Percentiles rank a stretch among this genome's conserved stretches.
Conservation (phyloP, 2,797 vertebrate genomes). For the Anguilla megastoma region DNA sequence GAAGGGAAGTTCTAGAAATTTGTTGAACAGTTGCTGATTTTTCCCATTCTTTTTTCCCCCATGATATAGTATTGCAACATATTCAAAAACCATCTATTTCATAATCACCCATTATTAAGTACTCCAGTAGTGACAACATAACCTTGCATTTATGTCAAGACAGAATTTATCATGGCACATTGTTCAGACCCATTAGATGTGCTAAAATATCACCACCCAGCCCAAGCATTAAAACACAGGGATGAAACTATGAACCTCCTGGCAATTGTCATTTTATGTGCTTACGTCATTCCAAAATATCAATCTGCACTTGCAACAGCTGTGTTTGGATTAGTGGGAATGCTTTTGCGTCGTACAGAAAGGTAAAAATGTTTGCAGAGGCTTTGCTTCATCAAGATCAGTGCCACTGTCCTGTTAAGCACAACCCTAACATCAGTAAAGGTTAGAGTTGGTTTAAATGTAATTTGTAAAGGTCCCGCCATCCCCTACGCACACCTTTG, state of each 20-base stretch:
- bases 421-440: not conserved
- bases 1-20: too few species aligned
- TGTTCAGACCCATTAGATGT: not conserved
- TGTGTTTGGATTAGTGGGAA: not conserved
- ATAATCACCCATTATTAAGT: not conserved
- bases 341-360: not conserved
- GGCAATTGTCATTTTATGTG: slow-evolving; percentile 2
- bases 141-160: not conserved
- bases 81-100: not conserved
- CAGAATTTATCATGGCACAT: not conserved
- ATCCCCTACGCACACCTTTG: not conserved
- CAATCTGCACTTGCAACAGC: slow-evolving; percentile 3
- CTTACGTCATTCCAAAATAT: slow-evolving; percentile 1
- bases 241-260: not conserved
- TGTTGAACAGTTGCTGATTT: too few species aligned
- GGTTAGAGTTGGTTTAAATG: not conserved
- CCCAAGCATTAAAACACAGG: not conserved
- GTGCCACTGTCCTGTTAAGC: not conserved
- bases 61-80: not conserved
- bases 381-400: not conserved
- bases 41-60: too few species aligned
- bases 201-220: not conserved
- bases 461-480: not conserved
- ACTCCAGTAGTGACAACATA: not conserved
- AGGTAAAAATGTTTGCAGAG: not conserved